Percentiles rank a stretch among this genome's conserved stretches.
Conservation (phyloP, 1,140 invertebrate genomes). For the Brachionus koreanus region DNA sequence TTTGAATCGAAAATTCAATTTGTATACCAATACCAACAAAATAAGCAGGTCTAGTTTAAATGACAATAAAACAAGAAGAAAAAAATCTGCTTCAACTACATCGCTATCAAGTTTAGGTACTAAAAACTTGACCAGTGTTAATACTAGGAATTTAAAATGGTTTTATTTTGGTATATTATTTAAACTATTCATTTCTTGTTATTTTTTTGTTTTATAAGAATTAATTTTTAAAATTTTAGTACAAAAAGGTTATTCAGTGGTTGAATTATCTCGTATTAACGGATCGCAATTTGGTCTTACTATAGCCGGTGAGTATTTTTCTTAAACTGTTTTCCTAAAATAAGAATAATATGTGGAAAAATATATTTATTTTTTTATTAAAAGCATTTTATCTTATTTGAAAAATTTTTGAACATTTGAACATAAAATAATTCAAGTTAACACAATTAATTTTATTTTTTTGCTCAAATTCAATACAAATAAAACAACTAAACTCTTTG, state of each 20-base stretch:
- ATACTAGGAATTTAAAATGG: constrained; percentile 37
- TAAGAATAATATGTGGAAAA: neutral
- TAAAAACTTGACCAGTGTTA: neutral
- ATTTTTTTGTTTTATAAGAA: neutral
- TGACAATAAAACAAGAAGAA: neutral
- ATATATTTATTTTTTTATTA: neutral
- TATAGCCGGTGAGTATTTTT: constrained; percentile 12
- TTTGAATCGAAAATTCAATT: constrained; percentile 30
- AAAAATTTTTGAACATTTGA: no score
- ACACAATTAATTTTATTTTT: no score
- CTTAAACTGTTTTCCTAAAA: neutral
- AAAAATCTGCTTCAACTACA: constrained; percentile 33
- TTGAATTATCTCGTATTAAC: constrained; percentile 25
- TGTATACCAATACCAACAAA: constrained; percentile 21
- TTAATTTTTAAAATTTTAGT: constrained; percentile 30
- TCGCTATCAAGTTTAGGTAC: constrained; percentile 19
- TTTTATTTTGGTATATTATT: neutral
- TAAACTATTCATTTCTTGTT: neutral
- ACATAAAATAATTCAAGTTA: no score
- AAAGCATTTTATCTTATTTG: neutral
- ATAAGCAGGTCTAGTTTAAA: constrained; percentile 7
- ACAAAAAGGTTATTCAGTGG: constrained; percentile 43
- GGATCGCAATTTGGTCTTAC: constrained; percentile 38
- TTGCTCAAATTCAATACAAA: no score
- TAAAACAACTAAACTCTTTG: no score